Base-by-base conservation (phyloP, 1,140 invertebrate genomes). In the Lamellibrachia luymesi region DNA sequence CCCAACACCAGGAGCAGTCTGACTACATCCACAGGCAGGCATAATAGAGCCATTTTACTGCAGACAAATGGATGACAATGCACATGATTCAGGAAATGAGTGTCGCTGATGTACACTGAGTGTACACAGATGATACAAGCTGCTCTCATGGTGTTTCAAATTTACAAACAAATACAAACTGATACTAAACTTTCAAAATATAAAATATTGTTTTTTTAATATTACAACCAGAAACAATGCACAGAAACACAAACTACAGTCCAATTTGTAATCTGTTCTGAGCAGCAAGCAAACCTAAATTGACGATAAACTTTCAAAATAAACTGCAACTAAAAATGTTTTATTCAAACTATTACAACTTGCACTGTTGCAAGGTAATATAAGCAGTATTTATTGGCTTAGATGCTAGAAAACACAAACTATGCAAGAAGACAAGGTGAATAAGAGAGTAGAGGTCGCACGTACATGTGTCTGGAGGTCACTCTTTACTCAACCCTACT, bases 201-300 rank as follows among this genome's bases (percentile, higher is more conserved):
- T 38, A 38, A 38, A 38, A 1, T 38, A 38, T 38, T 38, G 38
- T 38, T 38, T 56, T 7, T 56, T 56, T 56, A 7, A 56, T 56
- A 56, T 56, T 56, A 56, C 52, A 56, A 56, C 52, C 1, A 7
- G 13, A 6, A 56, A 7, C 52, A 56, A 6, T 56, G 52, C 52
- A 56, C 52, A 56, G 64, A 22, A 80, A 22, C 64, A 80, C 64
- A 10, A 17, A 80, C 64, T 17, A 22, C 7, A 64, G 2, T 80
- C 27, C 5, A 13, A 51, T 56, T 92, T 92, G 92, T 51, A 49
- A 50, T 56, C 51, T 92, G n/a, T 92, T n/a, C 22, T 49, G 22
- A 92, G 50, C 27, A n/a, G 92, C n/a, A 49, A 51, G 51, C 52
- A 25, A 92, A 93, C 4, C 25, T 56, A 38, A 50, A 27, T 92